phyloP scores from a whole-genome alignment of 2,888 invertebrate genomes.

The Nomada fabriciana region DNA sequence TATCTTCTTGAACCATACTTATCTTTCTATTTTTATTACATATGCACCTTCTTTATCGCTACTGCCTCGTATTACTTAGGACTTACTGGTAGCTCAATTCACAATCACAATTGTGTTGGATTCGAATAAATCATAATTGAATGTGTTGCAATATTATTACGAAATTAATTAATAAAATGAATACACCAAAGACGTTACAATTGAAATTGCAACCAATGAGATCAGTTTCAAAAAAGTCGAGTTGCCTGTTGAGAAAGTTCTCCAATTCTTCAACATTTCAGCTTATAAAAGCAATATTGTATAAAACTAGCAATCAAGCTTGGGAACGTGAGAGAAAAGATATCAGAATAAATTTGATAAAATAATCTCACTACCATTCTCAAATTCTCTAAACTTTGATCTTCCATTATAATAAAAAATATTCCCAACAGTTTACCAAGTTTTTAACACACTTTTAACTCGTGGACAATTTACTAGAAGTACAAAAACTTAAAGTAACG shows the following conservation, averaged over 20 bases:
- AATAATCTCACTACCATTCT: too few species aligned
- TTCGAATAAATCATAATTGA: constrained; percentile 12
- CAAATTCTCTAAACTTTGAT: too few species aligned
- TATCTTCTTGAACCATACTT: neutral
- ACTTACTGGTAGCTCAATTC: neutral
- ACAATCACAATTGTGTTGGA: neutral
- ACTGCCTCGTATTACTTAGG: neutral
- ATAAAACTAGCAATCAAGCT: neutral
- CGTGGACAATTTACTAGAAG: too few species aligned
- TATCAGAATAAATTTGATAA: too few species aligned
- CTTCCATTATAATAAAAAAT: too few species aligned
- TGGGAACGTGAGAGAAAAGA: too few species aligned
- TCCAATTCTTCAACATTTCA: neutral
- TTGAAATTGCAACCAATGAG: too few species aligned
- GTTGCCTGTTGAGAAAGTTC: too few species aligned
- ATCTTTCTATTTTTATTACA: constrained; percentile 28
- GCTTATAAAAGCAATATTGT: neutral
- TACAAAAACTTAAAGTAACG: too few species aligned
- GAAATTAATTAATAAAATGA: neutral
- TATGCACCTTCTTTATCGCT: constrained; percentile 7
- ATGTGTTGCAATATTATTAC: neutral
- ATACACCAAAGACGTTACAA: neutral
- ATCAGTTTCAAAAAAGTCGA: too few species aligned
- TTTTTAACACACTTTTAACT: too few species aligned
- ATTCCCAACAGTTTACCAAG: too few species aligned